Evolutionary conservation across 2,113 vertebrate species (phyloP), one percentile per base, ranked within the genome.

Genomic region (Formicarius rufipectus): DNA sequence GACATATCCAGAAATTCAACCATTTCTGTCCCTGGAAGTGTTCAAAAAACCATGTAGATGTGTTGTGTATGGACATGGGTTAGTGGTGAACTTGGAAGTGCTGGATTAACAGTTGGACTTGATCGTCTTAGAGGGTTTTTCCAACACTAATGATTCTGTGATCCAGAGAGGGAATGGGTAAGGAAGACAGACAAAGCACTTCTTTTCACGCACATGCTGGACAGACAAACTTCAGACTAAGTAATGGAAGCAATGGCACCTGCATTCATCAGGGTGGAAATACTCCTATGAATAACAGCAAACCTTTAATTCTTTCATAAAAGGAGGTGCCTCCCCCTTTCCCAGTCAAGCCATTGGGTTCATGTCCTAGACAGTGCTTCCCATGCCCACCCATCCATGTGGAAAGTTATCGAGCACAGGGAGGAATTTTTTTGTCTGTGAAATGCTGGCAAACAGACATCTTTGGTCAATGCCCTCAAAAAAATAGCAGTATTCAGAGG

Each of bases 361-460:
- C 21, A 12, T 31, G 19, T 47, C 22, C 14, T 56, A 40, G 19
- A 28, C 35, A 59, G 1, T 12, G 23, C 14, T 84, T 58, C 37
- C 24, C 14, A 23, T 33, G 31, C 7, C 12, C 7, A 44, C 5
- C 5, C 3, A 14, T 33, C 63, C 1, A 0, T 10, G 3, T 23
- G 35, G 31, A 62, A 82, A 78, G 7, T 21, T 44, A 6, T 21
- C 14, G 45, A 67, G 40, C 23, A 18, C 2, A 28, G 5, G 4
- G 8, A 21, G 74, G 3, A 47, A 39, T 13, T 40, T 67, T 42
- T 52, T 84, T 64, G 2, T 18, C 27, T 44, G 4, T 14, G 30
- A 53, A 53, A 5, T 60, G 6, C 17, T 84, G 31, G 24, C 73
- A 87, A 93, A n/a, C 5, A 62, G 18, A 27, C 1, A 68, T 33